Base-by-base conservation (phyloP, 2,888 invertebrate genomes). In the Diaprepes abbreviatus region DNA sequence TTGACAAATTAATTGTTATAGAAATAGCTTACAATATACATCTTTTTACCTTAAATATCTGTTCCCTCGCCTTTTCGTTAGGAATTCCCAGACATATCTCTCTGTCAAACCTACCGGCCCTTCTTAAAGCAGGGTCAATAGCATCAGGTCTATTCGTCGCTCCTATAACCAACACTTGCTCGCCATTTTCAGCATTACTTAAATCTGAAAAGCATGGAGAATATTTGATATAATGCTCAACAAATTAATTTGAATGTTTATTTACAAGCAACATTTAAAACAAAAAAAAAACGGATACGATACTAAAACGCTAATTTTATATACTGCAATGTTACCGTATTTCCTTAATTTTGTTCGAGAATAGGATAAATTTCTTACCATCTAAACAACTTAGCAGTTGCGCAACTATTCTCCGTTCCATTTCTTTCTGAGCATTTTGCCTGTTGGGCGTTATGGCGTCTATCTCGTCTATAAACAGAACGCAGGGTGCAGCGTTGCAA, bases 1-100 rank as follows among this genome's bases (percentile, higher is more conserved):
- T n/a, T n/a, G n/a, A n/a, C n/a, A n/a, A n/a, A n/a, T n/a, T n/a
- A n/a, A n/a, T n/a, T n/a, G n/a, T n/a, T n/a, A n/a, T n/a, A n/a
- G n/a, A n/a, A n/a, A n/a, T n/a, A n/a, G n/a, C n/a, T n/a, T n/a
- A n/a, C n/a, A n/a, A n/a, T n/a, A n/a, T n/a, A n/a, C n/a, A n/a
- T n/a, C n/a, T n/a, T 16, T 4, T 28, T 2, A 90, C 87, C 76
- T 86, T 82, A 57, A 98, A 84, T 71, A 98, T 97, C 78, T 93
- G 91, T 76, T 87, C 87, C 73, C 98, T 89, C 2, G 95, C 91
- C 74, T 89, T 87, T 74, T 93, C 89, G 79, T 97, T 92, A 0
- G 98, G 98, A 76, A 99, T 97, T 54, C 97, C 97, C 59, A 99
- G 86, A 50, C 92, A 90, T 43, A 99, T 93, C 86, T 99, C 98